These are phyloP conservation scores for Orussus abietinus DNA, from an alignment of 1,140 invertebrate species.

Conservation along the genomic window DNA sequence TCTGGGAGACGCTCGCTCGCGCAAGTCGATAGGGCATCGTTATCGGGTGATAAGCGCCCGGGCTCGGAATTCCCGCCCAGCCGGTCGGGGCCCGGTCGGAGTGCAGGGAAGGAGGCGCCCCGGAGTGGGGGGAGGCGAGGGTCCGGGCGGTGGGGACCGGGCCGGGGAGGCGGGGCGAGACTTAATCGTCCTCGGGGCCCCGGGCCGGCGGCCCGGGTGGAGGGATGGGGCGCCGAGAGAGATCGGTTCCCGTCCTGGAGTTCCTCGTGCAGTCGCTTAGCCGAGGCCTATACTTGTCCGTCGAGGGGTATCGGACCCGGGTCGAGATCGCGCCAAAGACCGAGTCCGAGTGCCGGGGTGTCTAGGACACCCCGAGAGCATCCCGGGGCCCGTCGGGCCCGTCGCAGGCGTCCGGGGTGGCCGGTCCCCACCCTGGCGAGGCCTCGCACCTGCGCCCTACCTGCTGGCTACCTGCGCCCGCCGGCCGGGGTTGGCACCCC, in stretches of 20 bases:
- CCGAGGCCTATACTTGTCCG: slow-evolving; percentile 48
- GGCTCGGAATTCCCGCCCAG: too few relatives aligned
- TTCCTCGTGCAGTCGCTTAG: slow-evolving; percentile 48
- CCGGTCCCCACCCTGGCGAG: too few relatives aligned
- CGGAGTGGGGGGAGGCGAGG: slow-evolving; percentile 8
- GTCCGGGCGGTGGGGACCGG: too few relatives aligned
- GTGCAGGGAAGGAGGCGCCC: slow-evolving; percentile 8
- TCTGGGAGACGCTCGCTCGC: too few relatives aligned
- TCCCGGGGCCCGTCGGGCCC: too few relatives aligned
- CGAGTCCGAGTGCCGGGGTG: too few relatives aligned
- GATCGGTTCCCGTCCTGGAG: slow-evolving; percentile 26
- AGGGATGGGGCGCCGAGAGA: slow-evolving; percentile 25
- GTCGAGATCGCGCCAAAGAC: slow-evolving; percentile 5
- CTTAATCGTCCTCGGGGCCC: slow-evolving; percentile 34
- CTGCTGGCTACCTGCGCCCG: not conserved
- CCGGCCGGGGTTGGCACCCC: not conserved
- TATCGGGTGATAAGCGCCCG: too few relatives aligned
- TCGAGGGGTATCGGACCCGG: slow-evolving; percentile 39
- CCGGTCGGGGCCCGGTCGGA: slow-evolving; percentile 3
- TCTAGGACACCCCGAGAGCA: too few relatives aligned
- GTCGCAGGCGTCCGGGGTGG: too few relatives aligned
- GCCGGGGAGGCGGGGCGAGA: slow-evolving; percentile 35
- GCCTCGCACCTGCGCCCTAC: too few relatives aligned
- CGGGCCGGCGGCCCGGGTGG: slow-evolving; percentile 16
- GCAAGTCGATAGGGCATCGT: too few relatives aligned